phyloP scores from a whole-genome alignment of 2,113 vertebrate species.

The Brachyistius frenatus region DNA sequence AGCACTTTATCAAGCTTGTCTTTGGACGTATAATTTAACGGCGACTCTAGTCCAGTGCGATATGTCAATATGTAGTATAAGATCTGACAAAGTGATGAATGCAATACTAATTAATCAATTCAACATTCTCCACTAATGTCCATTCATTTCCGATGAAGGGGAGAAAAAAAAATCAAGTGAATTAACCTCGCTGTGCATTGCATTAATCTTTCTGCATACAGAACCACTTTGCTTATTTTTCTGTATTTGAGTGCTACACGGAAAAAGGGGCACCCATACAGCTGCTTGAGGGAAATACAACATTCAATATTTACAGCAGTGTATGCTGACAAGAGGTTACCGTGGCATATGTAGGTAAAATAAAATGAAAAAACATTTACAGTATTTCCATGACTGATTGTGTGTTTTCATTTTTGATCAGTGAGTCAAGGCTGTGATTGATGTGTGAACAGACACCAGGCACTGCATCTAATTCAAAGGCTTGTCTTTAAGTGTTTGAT shows the following conservation, averaged over 20 bases:
- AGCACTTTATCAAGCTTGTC: constrained; percentile 65
- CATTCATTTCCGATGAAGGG: constrained; percentile 61
- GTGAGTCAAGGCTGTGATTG: constrained; percentile 22
- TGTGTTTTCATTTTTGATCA: constrained; percentile 19
- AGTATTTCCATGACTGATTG: neutral
- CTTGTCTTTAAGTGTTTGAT: constrained; percentile 35
- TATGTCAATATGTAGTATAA: constrained; percentile 67
- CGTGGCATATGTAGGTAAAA: neutral
- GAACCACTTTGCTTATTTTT: constrained; percentile 25
- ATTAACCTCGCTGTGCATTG: constrained; percentile 52
- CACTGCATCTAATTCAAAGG: constrained; percentile 29
- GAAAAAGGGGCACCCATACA: neutral
- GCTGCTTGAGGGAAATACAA: constrained; percentile 19
- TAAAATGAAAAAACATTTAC: neutral
- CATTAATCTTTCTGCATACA: constrained; percentile 54
- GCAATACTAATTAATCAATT: constrained; percentile 74
- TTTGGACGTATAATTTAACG: constrained; percentile 65
- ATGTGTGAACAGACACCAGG: constrained; percentile 26
- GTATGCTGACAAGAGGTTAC: neutral
- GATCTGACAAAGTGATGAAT: constrained; percentile 77
- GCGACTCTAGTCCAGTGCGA: constrained; percentile 63
- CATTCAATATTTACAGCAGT: constrained; percentile 16
- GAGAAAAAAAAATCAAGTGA: constrained; percentile 22
- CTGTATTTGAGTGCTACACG: neutral
- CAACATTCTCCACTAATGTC: constrained; percentile 56